Evolutionary conservation across 2,797 vertebrate genomes (phyloP).

Genomic region (Chiloscyllium punctatum): DNA sequence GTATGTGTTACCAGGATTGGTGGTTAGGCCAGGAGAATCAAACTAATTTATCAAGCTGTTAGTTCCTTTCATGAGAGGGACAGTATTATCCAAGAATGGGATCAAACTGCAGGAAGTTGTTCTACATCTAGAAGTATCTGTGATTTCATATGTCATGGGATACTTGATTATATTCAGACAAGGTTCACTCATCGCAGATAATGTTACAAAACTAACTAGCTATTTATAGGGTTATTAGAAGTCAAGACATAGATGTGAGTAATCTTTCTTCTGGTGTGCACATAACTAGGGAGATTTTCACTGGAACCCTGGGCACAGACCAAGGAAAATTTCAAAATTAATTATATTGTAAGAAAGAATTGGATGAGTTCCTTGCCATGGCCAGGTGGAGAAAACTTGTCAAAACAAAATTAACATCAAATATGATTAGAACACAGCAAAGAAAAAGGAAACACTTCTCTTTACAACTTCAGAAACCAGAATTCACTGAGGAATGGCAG

Average conservation of each 20-base stretch:
- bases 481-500: background rate
- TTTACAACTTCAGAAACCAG: background rate
- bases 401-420: background rate
- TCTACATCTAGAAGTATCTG: background rate
- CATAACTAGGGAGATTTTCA: background rate
- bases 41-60: background rate
- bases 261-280: background rate
- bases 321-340: background rate
- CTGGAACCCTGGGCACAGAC: background rate
- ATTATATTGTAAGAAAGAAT: background rate
- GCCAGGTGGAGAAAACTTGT: background rate
- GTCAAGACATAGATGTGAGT: background rate
- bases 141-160: background rate
- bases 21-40: background rate
- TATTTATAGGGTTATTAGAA: conserved; percentile 1
- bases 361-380: background rate
- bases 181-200: background rate
- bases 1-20: background rate
- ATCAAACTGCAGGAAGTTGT: background rate
- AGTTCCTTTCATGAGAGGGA: background rate
- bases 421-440: background rate
- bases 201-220: background rate
- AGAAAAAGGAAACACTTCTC: background rate
- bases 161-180: background rate
- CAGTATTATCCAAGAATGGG: background rate